phyloP scores from a whole-genome alignment of 2,113 vertebrate genomes.

The Castor canadensis region DNA sequence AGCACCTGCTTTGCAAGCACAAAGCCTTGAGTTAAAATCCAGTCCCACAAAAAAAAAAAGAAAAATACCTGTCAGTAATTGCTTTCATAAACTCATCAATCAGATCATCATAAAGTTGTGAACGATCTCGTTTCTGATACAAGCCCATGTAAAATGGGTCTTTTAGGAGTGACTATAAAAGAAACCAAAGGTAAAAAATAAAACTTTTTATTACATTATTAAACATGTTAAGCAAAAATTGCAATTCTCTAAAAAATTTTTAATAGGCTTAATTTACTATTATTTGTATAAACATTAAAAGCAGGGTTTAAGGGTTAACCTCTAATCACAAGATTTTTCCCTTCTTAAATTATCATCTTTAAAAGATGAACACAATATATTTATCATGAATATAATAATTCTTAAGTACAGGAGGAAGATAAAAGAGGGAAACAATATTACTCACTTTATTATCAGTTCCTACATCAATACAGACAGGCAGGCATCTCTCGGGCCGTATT shows the following conservation, averaged over 20 bases:
- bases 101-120: constrained; percentile 94
- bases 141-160: constrained; percentile 98
- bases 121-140: constrained; percentile 95
- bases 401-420: accelerated
- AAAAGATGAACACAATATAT: background rate
- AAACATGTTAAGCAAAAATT: constrained; percentile 34
- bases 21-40: too few relatives aligned
- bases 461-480: constrained; percentile 96
- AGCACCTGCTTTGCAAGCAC: too few relatives aligned
- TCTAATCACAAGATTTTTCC: background rate
- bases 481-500: constrained; percentile 92
- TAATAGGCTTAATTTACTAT: constrained; percentile 36
- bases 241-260: background rate
- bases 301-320: background rate
- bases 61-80: constrained; percentile 91
- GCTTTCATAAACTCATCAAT: constrained; percentile 99
- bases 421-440: background rate
- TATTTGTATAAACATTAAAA: constrained; percentile 15
- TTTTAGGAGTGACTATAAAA: constrained; percentile 89
- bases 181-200: background rate
- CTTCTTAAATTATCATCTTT: background rate
- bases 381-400: too few relatives aligned
- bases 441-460: constrained; percentile 94
- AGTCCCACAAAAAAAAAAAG: too few relatives aligned
- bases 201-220: constrained; percentile 24